Evolutionary conservation across 1,140 invertebrate species (phyloP), one percentile per base, ranked within the genome.

Genomic region (Cydia strobilella): DNA sequence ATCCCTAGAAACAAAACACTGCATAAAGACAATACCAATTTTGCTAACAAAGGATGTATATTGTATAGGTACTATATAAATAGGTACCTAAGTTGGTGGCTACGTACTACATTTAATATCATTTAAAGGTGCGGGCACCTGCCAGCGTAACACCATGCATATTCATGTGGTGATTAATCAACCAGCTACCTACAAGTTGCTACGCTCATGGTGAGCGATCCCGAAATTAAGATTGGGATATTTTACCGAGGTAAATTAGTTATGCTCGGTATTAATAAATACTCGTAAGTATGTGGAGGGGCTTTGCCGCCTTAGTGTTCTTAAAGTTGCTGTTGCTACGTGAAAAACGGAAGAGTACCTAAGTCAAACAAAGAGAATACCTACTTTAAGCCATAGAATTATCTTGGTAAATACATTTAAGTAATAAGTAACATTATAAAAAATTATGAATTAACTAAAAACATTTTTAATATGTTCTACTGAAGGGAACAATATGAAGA

Each of bases 141-240:
- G 89, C 87, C 90, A 90, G 85, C 79, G 84, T 81, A 81, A 85
- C 79, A 63, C 85, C 83, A 88, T 92, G 85, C 88, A 92, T 92
- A 92, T 92, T 92, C 90, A 91, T 90, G 86, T 82, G 80, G 85
- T 89, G 88, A 92, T 92, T 92, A 91, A 91, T 92, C 88, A 92
- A 85, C 77, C 79, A 77, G 42, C 69, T 12, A 72, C 71, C 71
- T 72, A 69, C 65, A 69, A 69, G 65, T 69, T 69, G 65, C 13
- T 69, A 12, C 31, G 27, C 65, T 69, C 63, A 35, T 69, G 65
- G 65, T 69, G 23, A 69, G 31, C 65, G 65, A 39, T 35, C n/a
- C 63, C n/a, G 31, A 69, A 69, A 69, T 69, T 69, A 69, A 69
- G 65, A 69, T 69, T 69, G n/a, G 31, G 65, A 69, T 25, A 69